Evolutionary conservation across 2,888 invertebrate species (phyloP), one percentile per base, ranked within the genome.

Genomic region (Caradrina clavipalpis): DNA sequence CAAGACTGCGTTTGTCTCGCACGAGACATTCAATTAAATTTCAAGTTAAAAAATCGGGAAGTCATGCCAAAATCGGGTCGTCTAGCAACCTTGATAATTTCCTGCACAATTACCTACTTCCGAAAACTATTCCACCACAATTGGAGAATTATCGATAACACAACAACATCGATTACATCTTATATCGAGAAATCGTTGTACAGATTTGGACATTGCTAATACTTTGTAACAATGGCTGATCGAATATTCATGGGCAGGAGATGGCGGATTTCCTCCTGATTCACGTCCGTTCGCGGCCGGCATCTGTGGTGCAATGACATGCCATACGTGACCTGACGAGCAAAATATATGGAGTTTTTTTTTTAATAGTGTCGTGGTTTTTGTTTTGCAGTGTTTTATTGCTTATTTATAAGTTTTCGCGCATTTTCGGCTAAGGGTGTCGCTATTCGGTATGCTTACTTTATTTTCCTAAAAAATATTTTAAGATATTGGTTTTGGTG

Each of bases 241-340:
- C 88, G 89, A 85, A 90, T 92, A 93, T 93, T 92, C 93, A 92
- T 88, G 76, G 83, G 62, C 61, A 54, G 57, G 77, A 83, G 86
- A 87, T 86, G 87, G 87, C 92, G 93, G 93, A 93, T 92, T 89
- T 93, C 93, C 93, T 93, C 86, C 80, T 83, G 88, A 89, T 86
- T 88, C 87, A 87, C 80, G 73, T 82, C 84, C 82, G 68, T 60
- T 61, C 69, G 63, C 39, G 45, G 69, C 56, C 21, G 66, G 68
- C 80, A 76, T 78, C 79, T 78, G 72, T 53, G 64, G 82, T 77
- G 85, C 83, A 84, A 84, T 80, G 77, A 84, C 86, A 80, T 82
- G 63, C 39, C 61, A 59, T 66, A 75, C 83, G 85, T 87, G 85
- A 83, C 76, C 64, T 78, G 85, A 76, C 69, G 70, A 69, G 13